Conservation (phyloP, 2,113 vertebrate species). For the Cynoglossus semilaevis region DNA sequence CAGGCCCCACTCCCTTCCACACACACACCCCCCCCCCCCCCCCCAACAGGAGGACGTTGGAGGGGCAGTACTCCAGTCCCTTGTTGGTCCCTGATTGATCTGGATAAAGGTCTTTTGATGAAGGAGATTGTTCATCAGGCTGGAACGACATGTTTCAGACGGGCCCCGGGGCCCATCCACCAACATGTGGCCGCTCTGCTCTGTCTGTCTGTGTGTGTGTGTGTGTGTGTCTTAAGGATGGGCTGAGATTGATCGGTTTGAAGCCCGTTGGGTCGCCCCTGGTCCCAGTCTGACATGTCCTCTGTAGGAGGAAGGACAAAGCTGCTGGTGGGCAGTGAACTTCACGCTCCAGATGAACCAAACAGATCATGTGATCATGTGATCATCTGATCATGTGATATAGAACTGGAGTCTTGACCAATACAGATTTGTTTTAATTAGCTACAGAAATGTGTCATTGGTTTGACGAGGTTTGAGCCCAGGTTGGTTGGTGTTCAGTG, state of each 20-base stretch:
- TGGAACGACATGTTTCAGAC: slow-evolving; percentile 75
- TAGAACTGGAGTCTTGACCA: no score
- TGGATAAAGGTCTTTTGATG: slow-evolving; percentile 76
- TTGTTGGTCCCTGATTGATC: slow-evolving; percentile 72
- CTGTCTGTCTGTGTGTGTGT: slow-evolving; percentile 34
- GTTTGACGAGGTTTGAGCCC: no score
- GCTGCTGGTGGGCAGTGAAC: slow-evolving; percentile 39
- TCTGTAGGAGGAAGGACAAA: slow-evolving; percentile 40
- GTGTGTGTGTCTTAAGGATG: slow-evolving; percentile 46
- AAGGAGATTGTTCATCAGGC: slow-evolving; percentile 77
- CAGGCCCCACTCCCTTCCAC: no score
- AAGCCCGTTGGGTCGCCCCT: slow-evolving; percentile 40
- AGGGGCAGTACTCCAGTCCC: slow-evolving; percentile 49
- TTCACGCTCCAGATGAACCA: slow-evolving; percentile 32
- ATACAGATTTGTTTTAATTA: no score
- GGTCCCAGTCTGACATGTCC: slow-evolving; percentile 47
- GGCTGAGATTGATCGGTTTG: slow-evolving; percentile 64
- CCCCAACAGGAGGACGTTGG: slow-evolving; percentile 32
- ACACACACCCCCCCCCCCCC: no score
- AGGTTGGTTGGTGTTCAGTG: no score
- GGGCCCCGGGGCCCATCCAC: slow-evolving; percentile 66
- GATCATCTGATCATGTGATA: background rate
- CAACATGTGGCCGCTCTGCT: slow-evolving; percentile 39
- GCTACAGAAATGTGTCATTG: no score
- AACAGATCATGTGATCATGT: slow-evolving; percentile 1